Evolutionary conservation across 2,888 invertebrate species (phyloP), one percentile per base, ranked within the genome.

Genomic region (Macrophya alboannulata): DNA sequence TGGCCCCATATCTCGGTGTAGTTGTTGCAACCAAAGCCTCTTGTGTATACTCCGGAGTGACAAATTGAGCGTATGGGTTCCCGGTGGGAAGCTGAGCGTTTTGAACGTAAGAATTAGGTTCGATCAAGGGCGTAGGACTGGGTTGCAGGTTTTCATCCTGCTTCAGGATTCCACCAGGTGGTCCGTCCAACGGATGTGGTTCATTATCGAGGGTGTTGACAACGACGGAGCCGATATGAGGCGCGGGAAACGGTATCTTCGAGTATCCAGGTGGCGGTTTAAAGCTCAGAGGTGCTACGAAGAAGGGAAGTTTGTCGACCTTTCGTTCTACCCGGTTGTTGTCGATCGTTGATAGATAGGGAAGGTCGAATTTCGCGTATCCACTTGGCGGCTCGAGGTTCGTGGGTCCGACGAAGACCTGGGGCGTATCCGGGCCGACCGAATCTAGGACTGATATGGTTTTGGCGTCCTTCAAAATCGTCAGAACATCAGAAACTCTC

Each of bases 201-300:
- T 85, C 59, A 21, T 89, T 89, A 59, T 91, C 92, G n/a, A 91
- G 79, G 8, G 95, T 94, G 89, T 96, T 96, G 1, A 98, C 95
- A 0, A 98, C 97, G 4, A 98, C 97, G 0, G 97, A 97, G 0
- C 98, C 98, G 0, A 98, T 97, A 90, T 98, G 98, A 0, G 98
- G 98, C 17, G 97, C 96, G 0, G 98, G 98, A 91, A 98, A 95
- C 0, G 97, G 96, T 87, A 98, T 98, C 94, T 98, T 98, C 0
- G 97, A 97, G 91, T 97, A 98, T 4, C 98, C 98, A 77, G 95
- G 95, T 0, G 97, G 98, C n/a, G 97, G 96, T 88, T 96, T 96
- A 90, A 97, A 98, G 90, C 97, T 98, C 40, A 97, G 93, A 0
- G 98, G 98, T 0, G 98, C 98, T 9, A 98, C 98, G 89, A 98